Evolutionary conservation across 2,113 vertebrate species (phyloP).

Genomic region (Ginglymostoma cirratum): DNA sequence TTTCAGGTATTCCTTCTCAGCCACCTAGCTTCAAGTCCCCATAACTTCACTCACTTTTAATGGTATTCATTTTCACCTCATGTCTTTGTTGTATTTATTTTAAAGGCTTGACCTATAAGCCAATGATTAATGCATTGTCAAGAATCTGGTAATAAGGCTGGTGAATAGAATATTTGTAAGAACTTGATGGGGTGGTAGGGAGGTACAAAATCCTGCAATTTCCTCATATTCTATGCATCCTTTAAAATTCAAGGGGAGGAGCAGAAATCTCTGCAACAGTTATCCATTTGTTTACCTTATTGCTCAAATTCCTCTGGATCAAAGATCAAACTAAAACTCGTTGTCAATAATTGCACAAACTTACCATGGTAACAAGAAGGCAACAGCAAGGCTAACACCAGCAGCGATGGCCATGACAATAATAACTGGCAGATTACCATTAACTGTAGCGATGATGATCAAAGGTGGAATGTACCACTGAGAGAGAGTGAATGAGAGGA

Average conservation of each 20-base stretch:
- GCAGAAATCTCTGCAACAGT: neutral
- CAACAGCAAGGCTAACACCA: slow-evolving; percentile 56
- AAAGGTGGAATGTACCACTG: slow-evolving; percentile 61
- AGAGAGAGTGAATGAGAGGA: neutral
- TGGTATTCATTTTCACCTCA: neutral
- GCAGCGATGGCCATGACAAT: slow-evolving; percentile 51
- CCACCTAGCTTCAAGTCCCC: neutral
- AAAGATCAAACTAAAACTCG: slow-evolving; percentile 7
- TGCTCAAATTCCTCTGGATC: neutral
- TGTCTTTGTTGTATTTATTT: neutral
- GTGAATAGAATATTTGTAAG: neutral
- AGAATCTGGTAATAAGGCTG: neutral
- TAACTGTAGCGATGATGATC: slow-evolving; percentile 49
- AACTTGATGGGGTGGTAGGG: neutral
- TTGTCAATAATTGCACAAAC: slow-evolving; percentile 42
- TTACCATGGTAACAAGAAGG: slow-evolving; percentile 67
- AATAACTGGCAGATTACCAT: slow-evolving; percentile 54
- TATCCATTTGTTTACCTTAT: neutral
- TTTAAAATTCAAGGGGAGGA: neutral
- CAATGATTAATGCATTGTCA: neutral
- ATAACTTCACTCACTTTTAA: neutral
- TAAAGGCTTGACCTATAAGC: neutral
- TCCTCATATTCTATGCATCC: neutral
- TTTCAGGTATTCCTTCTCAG: neutral
- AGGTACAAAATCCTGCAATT: neutral